Base-by-base conservation (phyloP, 2,888 invertebrate species). In the Carpatolechia fugitivella region DNA sequence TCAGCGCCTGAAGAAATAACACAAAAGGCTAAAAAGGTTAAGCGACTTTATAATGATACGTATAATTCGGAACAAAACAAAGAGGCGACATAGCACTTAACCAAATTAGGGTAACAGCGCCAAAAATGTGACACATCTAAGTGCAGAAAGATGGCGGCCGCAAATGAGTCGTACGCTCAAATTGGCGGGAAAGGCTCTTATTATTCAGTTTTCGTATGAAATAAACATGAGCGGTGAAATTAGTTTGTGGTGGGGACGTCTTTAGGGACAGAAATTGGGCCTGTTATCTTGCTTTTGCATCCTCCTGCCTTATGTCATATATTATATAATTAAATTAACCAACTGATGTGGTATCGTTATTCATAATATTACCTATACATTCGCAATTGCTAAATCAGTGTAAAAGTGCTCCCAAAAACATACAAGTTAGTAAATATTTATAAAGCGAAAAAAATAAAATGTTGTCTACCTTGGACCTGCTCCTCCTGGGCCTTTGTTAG, bases 161-260 rank as follows among this genome's bases (percentile, higher is more conserved):
- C 64, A 63, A 69, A 71, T 64, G 65, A 65, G 59, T 63, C 65
- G 68, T 63, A 65, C 63, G 64, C 61, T 59, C 62, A 69, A 72
- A 74, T 70, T 68, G 69, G 65, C 65, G 62, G 69, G 33, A 33
- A 33, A 30, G 3, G 4, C n/a, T 33, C 33, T 11, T 33, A 33
- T 33, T 33, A 33, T 33, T 33, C 33, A 33, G 40, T 40, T 40
- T 40, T 40, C 40, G 18, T 40, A 40, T 40, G 40, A 40, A 40
- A 40, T 35, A 35, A 35, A 35, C 35, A 35, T 35, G 35, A 35
- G 13, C 11, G 35, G n/a, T n/a, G 35, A n/a, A 3, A 35, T 35
- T 35, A 35, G n/a, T 35, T 35, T 35, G n/a, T 33, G 33, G 33
- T 33, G 33, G 33, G n/a, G n/a, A 33, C 33, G 33, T 33, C 33